Evolutionary conservation across 2,888 invertebrate species (phyloP).

Genomic region (Flexamia atlantica): DNA sequence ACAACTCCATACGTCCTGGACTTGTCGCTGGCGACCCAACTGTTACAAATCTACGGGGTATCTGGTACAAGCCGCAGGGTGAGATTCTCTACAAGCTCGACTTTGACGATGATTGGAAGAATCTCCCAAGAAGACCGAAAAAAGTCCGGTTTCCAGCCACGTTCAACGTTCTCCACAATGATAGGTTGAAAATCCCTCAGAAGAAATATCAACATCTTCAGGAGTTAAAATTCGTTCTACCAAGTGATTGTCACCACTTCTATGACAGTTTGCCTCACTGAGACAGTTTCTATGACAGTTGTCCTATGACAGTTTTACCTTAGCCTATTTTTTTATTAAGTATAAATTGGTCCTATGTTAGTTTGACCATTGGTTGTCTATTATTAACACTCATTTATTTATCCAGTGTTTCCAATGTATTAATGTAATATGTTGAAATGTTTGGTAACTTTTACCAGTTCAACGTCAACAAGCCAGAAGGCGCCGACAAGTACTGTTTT

Average conservation of each 20-base stretch:
- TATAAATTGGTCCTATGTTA: too few relatives aligned
- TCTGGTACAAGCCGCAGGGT: constrained; percentile 52
- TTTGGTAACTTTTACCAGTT: too few relatives aligned
- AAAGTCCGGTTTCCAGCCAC: background rate
- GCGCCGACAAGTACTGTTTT: too few relatives aligned
- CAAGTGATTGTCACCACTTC: constrained; percentile 56
- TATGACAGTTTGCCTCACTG: constrained; percentile 58
- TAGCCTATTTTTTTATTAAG: too few relatives aligned
- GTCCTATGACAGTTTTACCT: too few relatives aligned
- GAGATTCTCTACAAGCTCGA: constrained; percentile 61
- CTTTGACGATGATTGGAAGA: constrained; percentile 55
- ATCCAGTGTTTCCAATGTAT: too few relatives aligned
- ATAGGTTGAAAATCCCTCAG: constrained; percentile 37
- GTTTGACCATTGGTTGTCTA: too few relatives aligned
- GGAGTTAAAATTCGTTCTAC: constrained; percentile 50
- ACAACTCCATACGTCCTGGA: constrained; percentile 59
- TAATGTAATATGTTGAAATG: too few relatives aligned
- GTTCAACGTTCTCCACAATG: constrained; percentile 10
- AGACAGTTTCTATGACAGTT: too few relatives aligned
- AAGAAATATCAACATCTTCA: constrained; percentile 61
- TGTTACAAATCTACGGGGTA: constrained; percentile 49
- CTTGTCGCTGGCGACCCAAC: background rate
- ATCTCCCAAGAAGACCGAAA: constrained; percentile 55
- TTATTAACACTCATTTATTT: too few relatives aligned
- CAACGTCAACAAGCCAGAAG: too few relatives aligned